Percentiles rank a stretch among this genome's conserved stretches.
These are phyloP conservation scores for Semaprochilodus insignis DNA, from an alignment of 2,797 vertebrate species.

Conservation along the genomic window DNA sequence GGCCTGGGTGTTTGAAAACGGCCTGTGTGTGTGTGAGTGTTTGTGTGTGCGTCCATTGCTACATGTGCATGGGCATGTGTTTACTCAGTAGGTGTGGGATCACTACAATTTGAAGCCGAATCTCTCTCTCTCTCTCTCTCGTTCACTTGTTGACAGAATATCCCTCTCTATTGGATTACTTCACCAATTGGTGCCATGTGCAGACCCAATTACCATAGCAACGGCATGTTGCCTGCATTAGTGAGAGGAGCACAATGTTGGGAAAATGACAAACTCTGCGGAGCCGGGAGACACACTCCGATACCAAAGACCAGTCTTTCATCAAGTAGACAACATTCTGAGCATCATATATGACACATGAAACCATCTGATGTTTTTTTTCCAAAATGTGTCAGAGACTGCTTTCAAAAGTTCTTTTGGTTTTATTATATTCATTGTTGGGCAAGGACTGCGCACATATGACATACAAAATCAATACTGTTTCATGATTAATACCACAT, in stretches of 20 bases:
- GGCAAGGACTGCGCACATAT: too few species aligned
- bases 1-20: slow-evolving; percentile 24
- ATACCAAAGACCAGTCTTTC: slow-evolving; percentile 27
- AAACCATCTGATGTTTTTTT: neutral
- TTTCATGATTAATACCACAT: too few species aligned
- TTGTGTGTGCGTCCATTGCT: slow-evolving; percentile 19
- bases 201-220: slow-evolving; percentile 82
- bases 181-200: slow-evolving; percentile 75
- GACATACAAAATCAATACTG: too few species aligned
- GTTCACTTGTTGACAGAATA: slow-evolving; percentile 62
- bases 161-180: slow-evolving; percentile 75
- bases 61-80: slow-evolving; percentile 60
- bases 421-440: too few species aligned
- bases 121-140: slow-evolving; percentile 30
- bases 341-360: neutral
- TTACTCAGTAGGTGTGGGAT: slow-evolving; percentile 42
- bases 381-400: too few species aligned
- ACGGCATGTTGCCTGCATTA: slow-evolving; percentile 64
- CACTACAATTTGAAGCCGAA: slow-evolving; percentile 30
- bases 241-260: slow-evolving; percentile 31
- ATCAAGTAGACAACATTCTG: too few species aligned
- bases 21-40: slow-evolving; percentile 4
- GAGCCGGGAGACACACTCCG: slow-evolving; percentile 37
- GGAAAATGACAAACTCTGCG: slow-evolving; percentile 38
- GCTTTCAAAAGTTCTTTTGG: too few species aligned